Percentiles rank a stretch among this genome's conserved stretches.
These are phyloP conservation scores for Micrasema minimum DNA, from an alignment of 1,140 invertebrate genomes.

Conservation along the genomic window DNA sequence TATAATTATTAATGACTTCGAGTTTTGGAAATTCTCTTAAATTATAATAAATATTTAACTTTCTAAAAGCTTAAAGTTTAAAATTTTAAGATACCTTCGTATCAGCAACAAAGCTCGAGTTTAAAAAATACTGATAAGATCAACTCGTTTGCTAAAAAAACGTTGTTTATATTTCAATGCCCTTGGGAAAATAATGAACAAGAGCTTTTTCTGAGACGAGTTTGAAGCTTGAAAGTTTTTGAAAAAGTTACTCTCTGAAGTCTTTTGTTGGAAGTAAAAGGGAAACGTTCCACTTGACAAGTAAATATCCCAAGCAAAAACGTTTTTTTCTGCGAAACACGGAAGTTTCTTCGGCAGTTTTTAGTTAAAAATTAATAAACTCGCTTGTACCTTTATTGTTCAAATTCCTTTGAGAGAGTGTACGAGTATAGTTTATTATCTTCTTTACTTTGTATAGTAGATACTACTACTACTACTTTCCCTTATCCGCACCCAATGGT, in stretches of 20 bases:
- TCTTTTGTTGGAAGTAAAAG: not conserved
- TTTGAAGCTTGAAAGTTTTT: conserved; percentile 28
- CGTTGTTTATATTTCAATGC: conserved; percentile 26
- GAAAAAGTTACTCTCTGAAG: conserved; percentile 13
- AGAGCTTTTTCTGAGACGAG: conserved; percentile 23
- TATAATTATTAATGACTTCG: too few species aligned
- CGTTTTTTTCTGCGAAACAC: not conserved
- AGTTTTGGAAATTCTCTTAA: too few species aligned
- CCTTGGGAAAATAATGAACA: conserved; percentile 34
- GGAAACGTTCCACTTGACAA: conserved; percentile 25
- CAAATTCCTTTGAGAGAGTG: not conserved
- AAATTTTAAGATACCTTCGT: too few species aligned
- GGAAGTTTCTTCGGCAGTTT: not conserved
- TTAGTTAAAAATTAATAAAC: conserved; percentile 23
- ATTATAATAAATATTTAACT: too few species aligned
- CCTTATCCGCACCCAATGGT: too few species aligned
- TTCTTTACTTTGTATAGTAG: too few species aligned
- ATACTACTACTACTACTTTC: too few species aligned
- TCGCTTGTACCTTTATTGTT: not conserved
- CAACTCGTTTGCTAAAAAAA: too few species aligned
- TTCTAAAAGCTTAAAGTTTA: too few species aligned
- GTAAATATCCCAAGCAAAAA: conserved; percentile 24
- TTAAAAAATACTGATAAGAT: too few species aligned
- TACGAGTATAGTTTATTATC: not conserved
- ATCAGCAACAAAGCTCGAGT: too few species aligned